Conservation (phyloP, 92 coral and sea anemone genomes). For the Paragorgia papillata region DNA sequence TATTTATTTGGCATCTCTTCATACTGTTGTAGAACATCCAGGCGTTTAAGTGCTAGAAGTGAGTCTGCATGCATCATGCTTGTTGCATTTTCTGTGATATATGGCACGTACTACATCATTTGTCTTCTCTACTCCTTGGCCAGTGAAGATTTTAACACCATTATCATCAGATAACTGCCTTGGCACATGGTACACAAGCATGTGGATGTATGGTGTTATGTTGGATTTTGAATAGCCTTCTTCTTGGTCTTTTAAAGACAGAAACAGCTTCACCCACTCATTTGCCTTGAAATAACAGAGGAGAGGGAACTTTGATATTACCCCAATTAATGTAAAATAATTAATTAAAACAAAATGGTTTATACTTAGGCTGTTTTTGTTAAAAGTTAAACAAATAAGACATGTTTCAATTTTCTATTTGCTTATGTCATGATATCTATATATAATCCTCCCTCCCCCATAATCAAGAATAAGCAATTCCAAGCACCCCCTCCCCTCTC, state of each 20-base stretch:
- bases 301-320: slow-evolving; percentile 19
- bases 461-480: neutral
- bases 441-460: neutral
- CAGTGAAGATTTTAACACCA: slow-evolving; percentile 36
- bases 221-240: slow-evolving; percentile 28
- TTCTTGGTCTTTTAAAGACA: slow-evolving; percentile 33
- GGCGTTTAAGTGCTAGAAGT: slow-evolving; percentile 28
- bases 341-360: neutral
- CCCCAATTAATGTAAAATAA: neutral
- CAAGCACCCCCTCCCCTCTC: neutral
- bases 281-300: slow-evolving; percentile 33
- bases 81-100: slow-evolving; percentile 7
- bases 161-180: slow-evolving; percentile 6
- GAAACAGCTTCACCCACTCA: slow-evolving; percentile 32
- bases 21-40: slow-evolving; percentile 19
- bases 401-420: neutral
- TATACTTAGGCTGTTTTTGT: too few relatives aligned
- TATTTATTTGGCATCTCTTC: slow-evolving; percentile 11
- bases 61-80: slow-evolving; percentile 18
- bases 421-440: neutral
- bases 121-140: slow-evolving; percentile 35
- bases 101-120: slow-evolving; percentile 4
- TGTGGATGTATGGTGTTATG: slow-evolving; percentile 38
- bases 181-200: slow-evolving; percentile 40
- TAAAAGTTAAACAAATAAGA: neutral